A percentile compares a stretch with the other conserved stretches of the same genome.
These are phyloP conservation scores for Sminthurides aquaticus DNA, from an alignment of 2,888 invertebrate genomes.

Conservation along the genomic window DNA sequence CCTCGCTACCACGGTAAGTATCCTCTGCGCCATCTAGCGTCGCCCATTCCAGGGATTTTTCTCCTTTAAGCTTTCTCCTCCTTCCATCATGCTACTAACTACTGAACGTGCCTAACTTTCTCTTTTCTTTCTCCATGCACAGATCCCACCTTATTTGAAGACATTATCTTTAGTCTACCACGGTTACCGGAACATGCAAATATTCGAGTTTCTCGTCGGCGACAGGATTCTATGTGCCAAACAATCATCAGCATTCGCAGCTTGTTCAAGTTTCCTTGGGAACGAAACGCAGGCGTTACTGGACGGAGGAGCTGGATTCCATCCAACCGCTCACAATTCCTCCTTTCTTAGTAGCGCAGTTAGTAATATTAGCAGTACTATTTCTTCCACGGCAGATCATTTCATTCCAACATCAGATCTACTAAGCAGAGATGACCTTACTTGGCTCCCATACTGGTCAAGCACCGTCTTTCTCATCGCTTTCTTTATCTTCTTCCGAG, in stretches of 20 bases:
- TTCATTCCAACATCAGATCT: constrained; percentile 49
- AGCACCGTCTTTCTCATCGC: constrained; percentile 63
- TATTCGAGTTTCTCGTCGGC: constrained; percentile 65
- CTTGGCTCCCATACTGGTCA: constrained; percentile 59
- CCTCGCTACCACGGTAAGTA: constrained; percentile 52
- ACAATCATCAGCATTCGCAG: constrained; percentile 45
- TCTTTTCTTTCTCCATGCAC: not conserved
- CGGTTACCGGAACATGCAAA: constrained; percentile 73
- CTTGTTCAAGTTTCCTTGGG: constrained; percentile 45
- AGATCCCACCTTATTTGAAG: constrained; percentile 42
- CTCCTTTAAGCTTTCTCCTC: not conserved
- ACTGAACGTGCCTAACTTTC: not conserved
- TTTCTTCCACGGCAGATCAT: constrained; percentile 50
- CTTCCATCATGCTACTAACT: no score
- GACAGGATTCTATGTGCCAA: constrained; percentile 58
- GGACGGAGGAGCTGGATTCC: no score
- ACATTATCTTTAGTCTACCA: constrained; percentile 58
- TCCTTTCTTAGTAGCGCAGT: not conserved
- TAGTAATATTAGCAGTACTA: constrained; percentile 48
- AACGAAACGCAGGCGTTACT: constrained; percentile 46
- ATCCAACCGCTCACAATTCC: not conserved
- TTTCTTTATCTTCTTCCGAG: constrained; percentile 63
- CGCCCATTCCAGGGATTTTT: not conserved
- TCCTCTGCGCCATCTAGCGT: not conserved
- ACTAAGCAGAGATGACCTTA: constrained; percentile 58